Evolutionary conservation across 2,113 vertebrate genomes (phyloP).

Genomic region (Geococcyx californianus): DNA sequence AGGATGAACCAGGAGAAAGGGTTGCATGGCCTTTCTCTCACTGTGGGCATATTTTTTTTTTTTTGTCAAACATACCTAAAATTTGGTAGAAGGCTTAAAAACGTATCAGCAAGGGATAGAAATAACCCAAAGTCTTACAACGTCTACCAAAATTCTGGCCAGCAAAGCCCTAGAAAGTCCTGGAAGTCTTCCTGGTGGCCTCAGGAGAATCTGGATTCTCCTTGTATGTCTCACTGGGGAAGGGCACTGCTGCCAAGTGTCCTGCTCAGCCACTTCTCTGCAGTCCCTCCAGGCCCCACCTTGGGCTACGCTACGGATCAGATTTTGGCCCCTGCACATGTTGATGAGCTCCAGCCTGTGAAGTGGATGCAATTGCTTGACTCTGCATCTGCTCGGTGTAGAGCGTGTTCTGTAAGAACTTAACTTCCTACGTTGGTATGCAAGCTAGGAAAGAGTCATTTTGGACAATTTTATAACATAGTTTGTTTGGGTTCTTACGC

Average conservation of each 20-base stretch:
- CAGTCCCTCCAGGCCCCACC: not conserved
- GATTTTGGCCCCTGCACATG: fast-evolving
- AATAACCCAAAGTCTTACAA: not conserved
- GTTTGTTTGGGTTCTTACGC: slow-evolving; percentile 48
- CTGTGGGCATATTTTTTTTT: too few relatives aligned
- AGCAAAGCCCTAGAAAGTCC: not conserved
- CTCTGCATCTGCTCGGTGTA: fast-evolving
- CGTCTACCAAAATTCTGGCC: not conserved
- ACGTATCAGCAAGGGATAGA: fast-evolving
- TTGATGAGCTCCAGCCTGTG: not conserved
- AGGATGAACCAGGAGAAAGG: fast-evolving
- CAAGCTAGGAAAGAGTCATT: not conserved
- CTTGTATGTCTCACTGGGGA: not conserved
- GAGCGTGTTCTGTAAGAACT: not conserved
- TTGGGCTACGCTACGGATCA: fast-evolving
- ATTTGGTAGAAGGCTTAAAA: not conserved
- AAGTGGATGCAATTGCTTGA: not conserved
- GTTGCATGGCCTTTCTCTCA: not conserved
- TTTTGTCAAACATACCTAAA: not conserved
- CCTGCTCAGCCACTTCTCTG: not conserved
- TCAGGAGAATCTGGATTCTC: not conserved
- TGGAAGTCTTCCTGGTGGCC: not conserved
- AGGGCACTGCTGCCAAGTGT: not conserved
- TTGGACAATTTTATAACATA: not conserved
- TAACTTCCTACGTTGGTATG: not conserved